A percentile compares a stretch with the other conserved stretches of the same genome.
Conservation (phyloP, 2,888 invertebrate genomes). For the Ectobius pallidus region DNA sequence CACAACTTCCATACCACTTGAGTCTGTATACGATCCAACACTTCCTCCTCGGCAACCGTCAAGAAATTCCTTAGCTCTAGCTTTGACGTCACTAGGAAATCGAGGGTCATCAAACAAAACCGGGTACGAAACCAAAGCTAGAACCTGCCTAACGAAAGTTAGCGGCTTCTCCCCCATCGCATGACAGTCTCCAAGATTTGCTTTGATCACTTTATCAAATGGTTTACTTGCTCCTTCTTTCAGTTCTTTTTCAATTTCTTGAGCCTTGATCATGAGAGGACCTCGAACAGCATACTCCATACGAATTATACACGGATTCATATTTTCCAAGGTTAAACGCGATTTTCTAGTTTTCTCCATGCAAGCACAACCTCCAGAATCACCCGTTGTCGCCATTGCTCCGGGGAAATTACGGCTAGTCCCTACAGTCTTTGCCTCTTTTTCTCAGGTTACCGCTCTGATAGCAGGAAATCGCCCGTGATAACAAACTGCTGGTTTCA, state of each 20-base stretch:
- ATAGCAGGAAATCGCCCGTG: too few relatives aligned
- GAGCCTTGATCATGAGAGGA: conserved; percentile 90
- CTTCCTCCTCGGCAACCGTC: conserved; percentile 77
- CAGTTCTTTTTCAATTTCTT: conserved; percentile 91
- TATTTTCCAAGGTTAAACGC: conserved; percentile 65
- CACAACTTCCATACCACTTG: conserved; percentile 88
- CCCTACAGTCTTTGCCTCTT: neutral
- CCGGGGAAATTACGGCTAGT: neutral
- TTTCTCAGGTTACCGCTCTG: too few relatives aligned
- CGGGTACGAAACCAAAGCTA: conserved; percentile 80
- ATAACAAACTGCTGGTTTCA: too few relatives aligned
- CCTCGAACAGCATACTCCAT: conserved; percentile 99
- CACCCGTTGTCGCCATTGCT: neutral
- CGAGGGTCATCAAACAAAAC: conserved; percentile 70
- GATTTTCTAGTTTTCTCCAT: too few relatives aligned
- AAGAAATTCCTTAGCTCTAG: conserved; percentile 71
- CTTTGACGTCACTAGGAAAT: conserved; percentile 85
- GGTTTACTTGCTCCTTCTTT: conserved; percentile 87
- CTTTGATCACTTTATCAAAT: conserved; percentile 90
- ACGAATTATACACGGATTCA: conserved; percentile 87
- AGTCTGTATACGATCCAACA: conserved; percentile 87
- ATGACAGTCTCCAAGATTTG: conserved; percentile 99
- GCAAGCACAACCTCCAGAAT: neutral
- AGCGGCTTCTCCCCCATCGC: conserved; percentile 96
- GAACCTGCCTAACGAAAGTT: conserved; percentile 92